Conservation (phyloP, 2,113 vertebrate species). For the Trematocara variabile region DNA sequence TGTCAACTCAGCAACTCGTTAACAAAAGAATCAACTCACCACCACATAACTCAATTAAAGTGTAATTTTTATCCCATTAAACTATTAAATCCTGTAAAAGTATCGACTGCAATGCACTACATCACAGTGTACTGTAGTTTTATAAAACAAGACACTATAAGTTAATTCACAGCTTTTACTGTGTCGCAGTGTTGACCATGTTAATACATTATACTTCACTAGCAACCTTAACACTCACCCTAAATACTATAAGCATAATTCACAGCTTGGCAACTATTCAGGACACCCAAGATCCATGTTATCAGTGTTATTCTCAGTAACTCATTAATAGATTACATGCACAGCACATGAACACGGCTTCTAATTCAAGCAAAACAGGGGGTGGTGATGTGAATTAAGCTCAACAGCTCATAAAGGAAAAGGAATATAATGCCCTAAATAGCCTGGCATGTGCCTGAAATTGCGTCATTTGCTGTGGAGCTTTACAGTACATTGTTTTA, state of each 20-base stretch:
- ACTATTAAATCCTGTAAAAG: background rate
- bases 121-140: background rate
- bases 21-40: background rate
- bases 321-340: background rate
- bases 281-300: background rate
- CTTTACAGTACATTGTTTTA: background rate
- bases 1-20: conserved; percentile 3
- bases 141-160: background rate
- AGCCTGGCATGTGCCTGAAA: background rate
- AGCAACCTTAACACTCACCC: background rate
- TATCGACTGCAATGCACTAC: background rate
- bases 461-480: background rate
- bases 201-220: background rate
- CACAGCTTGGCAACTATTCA: background rate
- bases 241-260: background rate
- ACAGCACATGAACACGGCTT: background rate
- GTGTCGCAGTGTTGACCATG: background rate
- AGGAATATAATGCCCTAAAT: background rate
- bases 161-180: background rate
- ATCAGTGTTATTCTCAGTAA: background rate
- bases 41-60: background rate
- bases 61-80: background rate
- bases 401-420: background rate
- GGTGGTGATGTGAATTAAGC: background rate
- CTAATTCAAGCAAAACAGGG: background rate